Evolutionary conservation across 2,888 invertebrate species (phyloP).

Genomic region (Cepaea hortensis): DNA sequence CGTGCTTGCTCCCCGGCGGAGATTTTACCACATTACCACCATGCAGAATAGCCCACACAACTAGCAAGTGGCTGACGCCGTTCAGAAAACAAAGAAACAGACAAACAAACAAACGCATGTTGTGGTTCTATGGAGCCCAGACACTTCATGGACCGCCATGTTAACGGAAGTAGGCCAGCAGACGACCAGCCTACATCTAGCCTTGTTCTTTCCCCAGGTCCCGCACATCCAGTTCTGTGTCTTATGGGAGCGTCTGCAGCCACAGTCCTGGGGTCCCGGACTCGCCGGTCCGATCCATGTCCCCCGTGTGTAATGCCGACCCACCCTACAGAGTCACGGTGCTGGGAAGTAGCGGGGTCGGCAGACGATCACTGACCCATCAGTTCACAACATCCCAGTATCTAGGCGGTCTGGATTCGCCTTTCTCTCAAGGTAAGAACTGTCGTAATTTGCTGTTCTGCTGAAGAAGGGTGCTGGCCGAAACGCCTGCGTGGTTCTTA

Average conservation of each 20-base stretch:
- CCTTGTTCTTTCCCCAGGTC: slow-evolving; percentile 17
- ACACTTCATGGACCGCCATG: no score
- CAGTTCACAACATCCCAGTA: slow-evolving; percentile 85
- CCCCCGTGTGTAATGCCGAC: not conserved
- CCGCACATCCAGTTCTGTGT: slow-evolving; percentile 75
- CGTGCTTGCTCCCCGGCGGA: no score
- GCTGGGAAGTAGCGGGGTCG: slow-evolving; percentile 82
- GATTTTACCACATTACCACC: no score
- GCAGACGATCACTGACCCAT: slow-evolving; percentile 83
- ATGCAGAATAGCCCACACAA: no score
- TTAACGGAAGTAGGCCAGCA: not conserved
- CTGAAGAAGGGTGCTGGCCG: no score
- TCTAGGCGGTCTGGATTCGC: slow-evolving; percentile 84
- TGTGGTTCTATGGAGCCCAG: no score
- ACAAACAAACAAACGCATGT: no score
- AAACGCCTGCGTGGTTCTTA: no score
- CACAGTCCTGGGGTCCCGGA: slow-evolving; percentile 76
- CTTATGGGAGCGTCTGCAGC: slow-evolving; percentile 90
- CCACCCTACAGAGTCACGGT: slow-evolving; percentile 81
- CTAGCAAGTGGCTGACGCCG: no score
- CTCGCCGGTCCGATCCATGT: slow-evolving; percentile 33
- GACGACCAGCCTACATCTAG: not conserved
- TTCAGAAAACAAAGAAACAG: no score
- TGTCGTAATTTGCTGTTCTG: no score
- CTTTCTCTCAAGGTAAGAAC: slow-evolving; percentile 77